phyloP scores from a whole-genome alignment of 2,888 invertebrate genomes.

The Diaprepes abbreviatus region DNA sequence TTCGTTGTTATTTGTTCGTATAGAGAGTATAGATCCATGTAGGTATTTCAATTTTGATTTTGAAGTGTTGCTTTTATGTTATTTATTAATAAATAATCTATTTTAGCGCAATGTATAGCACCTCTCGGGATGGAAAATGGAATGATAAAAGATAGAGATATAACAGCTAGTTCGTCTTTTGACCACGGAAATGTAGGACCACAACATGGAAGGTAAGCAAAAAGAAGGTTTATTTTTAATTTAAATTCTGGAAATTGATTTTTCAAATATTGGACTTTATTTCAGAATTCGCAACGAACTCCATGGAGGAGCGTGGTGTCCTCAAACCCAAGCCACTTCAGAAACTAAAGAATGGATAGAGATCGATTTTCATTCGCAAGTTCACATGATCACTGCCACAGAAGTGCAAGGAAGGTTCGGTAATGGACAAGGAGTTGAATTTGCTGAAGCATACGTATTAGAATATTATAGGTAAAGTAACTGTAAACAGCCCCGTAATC shows the following conservation, averaged over 20 bases:
- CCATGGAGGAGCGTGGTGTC: slow-evolving; percentile 96
- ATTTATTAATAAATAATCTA: slow-evolving; percentile 51
- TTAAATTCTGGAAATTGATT: too few relatives aligned
- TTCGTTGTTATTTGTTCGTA: slow-evolving; percentile 17
- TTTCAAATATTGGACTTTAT: slow-evolving; percentile 44
- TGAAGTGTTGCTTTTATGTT: too few relatives aligned
- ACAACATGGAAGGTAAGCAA: slow-evolving; percentile 84
- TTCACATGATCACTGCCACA: slow-evolving; percentile 85
- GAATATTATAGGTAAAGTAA: slow-evolving; percentile 77
- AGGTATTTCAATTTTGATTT: too few relatives aligned
- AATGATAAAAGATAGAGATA: slow-evolving; percentile 83
- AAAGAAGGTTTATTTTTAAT: too few relatives aligned
- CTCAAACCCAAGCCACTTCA: slow-evolving; percentile 82
- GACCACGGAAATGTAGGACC: slow-evolving; percentile 89
- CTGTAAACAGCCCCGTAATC: too few relatives aligned
- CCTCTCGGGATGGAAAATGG: slow-evolving; percentile 91
- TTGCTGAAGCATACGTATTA: slow-evolving; percentile 84
- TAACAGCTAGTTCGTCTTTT: slow-evolving; percentile 88
- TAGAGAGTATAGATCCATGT: slow-evolving; percentile 22
- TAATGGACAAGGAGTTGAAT: slow-evolving; percentile 90
- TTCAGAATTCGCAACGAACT: slow-evolving; percentile 85
- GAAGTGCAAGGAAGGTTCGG: slow-evolving; percentile 92
- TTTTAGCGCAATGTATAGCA: slow-evolving; percentile 84
- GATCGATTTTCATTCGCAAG: slow-evolving; percentile 81
- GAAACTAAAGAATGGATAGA: slow-evolving; percentile 84